Percentiles rank a stretch among this genome's conserved stretches.
These are phyloP conservation scores for Podarcis lilfordi DNA, from an alignment of 2,797 vertebrate species.

Conservation along the genomic window DNA sequence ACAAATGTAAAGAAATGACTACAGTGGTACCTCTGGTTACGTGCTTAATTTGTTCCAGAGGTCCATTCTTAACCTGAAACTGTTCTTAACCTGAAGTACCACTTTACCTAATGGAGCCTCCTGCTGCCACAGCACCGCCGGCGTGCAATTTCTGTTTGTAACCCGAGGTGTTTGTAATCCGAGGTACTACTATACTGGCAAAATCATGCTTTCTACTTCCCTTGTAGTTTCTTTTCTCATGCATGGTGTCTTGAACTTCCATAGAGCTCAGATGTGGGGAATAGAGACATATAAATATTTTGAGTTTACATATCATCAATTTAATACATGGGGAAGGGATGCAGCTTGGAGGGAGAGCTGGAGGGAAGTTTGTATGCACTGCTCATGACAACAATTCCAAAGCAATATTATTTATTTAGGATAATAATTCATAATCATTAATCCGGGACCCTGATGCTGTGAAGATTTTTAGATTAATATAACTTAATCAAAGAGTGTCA, in stretches of 20 bases:
- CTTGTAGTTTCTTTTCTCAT: background rate
- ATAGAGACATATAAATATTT: background rate
- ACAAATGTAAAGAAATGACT: constrained; percentile 33
- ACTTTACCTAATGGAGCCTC: too few relatives aligned
- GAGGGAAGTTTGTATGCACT: background rate
- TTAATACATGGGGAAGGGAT: background rate
- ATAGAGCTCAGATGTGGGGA: background rate
- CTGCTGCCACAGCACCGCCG: too few relatives aligned
- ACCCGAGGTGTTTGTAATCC: too few relatives aligned
- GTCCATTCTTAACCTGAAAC: too few relatives aligned
- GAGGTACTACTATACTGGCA: background rate
- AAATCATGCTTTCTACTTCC: constrained; percentile 34
- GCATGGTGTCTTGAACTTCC: background rate
- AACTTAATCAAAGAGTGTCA: background rate
- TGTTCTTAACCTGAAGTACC: too few relatives aligned
- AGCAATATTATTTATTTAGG: background rate
- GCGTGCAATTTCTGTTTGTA: too few relatives aligned
- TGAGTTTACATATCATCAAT: background rate
- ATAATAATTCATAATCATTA: background rate
- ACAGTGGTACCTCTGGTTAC: too few relatives aligned
- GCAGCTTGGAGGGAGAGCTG: background rate
- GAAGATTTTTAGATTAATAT: background rate
- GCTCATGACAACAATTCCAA: background rate
- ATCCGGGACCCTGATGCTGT: too few relatives aligned
- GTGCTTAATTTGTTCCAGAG: too few relatives aligned